These are phyloP conservation scores for Mormyrops attenuatus DNA, from an alignment of 2,797 vertebrate genomes.

Conservation along the genomic window DNA sequence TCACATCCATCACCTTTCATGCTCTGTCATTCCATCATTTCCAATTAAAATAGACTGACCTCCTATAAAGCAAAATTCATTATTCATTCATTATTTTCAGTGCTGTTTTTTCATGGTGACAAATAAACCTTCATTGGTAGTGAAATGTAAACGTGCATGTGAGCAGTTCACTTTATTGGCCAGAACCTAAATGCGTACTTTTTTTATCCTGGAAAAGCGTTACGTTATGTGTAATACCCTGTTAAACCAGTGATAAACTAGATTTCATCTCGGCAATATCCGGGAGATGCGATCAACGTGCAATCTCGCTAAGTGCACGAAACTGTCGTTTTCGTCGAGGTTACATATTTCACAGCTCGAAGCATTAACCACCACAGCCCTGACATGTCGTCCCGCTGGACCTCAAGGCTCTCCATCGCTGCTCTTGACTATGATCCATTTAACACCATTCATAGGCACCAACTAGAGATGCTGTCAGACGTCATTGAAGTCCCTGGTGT, in stretches of 20 bases:
- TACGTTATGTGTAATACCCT: conserved; percentile 54
- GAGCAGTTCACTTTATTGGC: conserved; percentile 58
- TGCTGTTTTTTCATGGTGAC: conserved; percentile 49
- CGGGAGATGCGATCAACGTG: conserved; percentile 58
- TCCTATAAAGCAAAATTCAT: conserved; percentile 61
- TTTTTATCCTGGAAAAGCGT: conserved; percentile 44
- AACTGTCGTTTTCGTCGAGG: conserved; percentile 62
- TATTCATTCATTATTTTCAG: conserved; percentile 61
- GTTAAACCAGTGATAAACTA: conserved; percentile 57
- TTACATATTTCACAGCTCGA: conserved; percentile 57
- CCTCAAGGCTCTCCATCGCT: conserved; percentile 51
- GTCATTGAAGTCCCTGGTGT: conserved; percentile 52
- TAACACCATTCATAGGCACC: conserved; percentile 57
- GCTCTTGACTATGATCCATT: conserved; percentile 54
- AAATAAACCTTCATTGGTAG: conserved; percentile 53
- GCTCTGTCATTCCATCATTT: conserved; percentile 41
- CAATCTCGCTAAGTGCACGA: conserved; percentile 68
- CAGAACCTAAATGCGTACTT: conserved; percentile 44
- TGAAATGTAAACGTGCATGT: conserved; percentile 52
- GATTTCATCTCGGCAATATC: conserved; percentile 57
- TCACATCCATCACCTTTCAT: conserved; percentile 37
- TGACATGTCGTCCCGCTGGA: conserved; percentile 50
- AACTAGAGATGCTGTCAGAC: conserved; percentile 48
- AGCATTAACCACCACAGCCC: conserved; percentile 46
- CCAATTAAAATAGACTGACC: conserved; percentile 57